A percentile compares a stretch with the other conserved stretches of the same genome.
Conservation (phyloP, 1,140 invertebrate genomes). For the Anthonomus grandis region DNA sequence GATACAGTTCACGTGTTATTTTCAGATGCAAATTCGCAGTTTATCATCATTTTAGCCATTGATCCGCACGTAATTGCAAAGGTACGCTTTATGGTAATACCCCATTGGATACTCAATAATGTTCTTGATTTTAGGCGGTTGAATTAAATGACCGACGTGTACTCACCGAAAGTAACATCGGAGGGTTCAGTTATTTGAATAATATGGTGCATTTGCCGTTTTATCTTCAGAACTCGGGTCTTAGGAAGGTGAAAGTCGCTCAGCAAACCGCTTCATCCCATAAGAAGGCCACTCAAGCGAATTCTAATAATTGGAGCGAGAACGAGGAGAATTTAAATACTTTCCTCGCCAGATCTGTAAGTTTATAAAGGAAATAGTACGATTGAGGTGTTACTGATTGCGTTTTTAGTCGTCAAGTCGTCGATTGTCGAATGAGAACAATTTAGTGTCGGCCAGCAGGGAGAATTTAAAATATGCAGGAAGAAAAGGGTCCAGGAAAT, state of each 20-base stretch:
- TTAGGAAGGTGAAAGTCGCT: slow-evolving; percentile 82
- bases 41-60: slow-evolving; percentile 90
- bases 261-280: slow-evolving; percentile 68
- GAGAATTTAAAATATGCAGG: slow-evolving; percentile 59
- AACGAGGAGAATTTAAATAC: slow-evolving; percentile 52
- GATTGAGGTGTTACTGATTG: background rate
- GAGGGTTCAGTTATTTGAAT: slow-evolving; percentile 89
- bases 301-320: slow-evolving; percentile 32
- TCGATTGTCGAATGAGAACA: slow-evolving; percentile 73
- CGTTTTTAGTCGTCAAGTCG: slow-evolving; percentile 57
- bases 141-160: slow-evolving; percentile 84
- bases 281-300: slow-evolving; percentile 35
- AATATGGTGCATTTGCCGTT: slow-evolving; percentile 98
- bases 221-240: slow-evolving; percentile 93
- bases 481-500: slow-evolving; percentile 61
- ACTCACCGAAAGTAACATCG: slow-evolving; percentile 85
- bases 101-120: background rate
- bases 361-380: slow-evolving; percentile 10
- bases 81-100: slow-evolving; percentile 51
- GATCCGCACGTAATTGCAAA: slow-evolving; percentile 97
- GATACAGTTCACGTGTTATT: slow-evolving; percentile 95
- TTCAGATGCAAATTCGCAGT: slow-evolving; percentile 85
- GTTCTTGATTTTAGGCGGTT: slow-evolving; percentile 64
- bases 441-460: slow-evolving; percentile 68
- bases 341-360: slow-evolving; percentile 41